Base-by-base conservation (phyloP, 2,888 invertebrate species). In the Drosophila infuscata region DNA sequence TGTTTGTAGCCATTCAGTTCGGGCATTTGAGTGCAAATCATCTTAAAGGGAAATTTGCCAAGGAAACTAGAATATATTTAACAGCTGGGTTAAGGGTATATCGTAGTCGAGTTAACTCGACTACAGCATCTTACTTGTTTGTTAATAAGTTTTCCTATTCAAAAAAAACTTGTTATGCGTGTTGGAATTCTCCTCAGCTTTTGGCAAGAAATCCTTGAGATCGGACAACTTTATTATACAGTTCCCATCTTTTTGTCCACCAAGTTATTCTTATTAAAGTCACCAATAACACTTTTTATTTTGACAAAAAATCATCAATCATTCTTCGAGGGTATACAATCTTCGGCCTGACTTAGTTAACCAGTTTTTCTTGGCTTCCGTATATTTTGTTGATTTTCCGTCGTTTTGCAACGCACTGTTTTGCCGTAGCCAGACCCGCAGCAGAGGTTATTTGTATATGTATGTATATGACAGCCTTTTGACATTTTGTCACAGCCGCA, bases 401-500 rank as follows among this genome's bases (percentile, higher is more conserved):
- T 63, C 76, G 62, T 71, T 79, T 74, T 75, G 65, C 68, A 65
- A 73, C 78, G 73, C 81, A 67, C 74, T 71, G 68, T 71, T 74
- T 60, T 71, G 62, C 76, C 59, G 5, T 32, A n/a, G 15, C 12
- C 30, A 20, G 35, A 32, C n/a, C 29, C n/a, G 36, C 17, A 32
- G 17, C 30, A 29, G 35, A 59, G 41, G 54, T 25, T 54, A 46
- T 36, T 5, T 54, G 7, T 25, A 11, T 80, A 61, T 80, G 69
- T 68, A 60, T 73, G 69, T 81, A 62, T 73, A 68, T 76, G 69
- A 57, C 72, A 79, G 71, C 71, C 77, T 76, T 85, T 85, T 86
- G 82, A 80, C 85, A 86, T 84, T 84, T 74, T 62, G 88, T 63
- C 70, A 70, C 67, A 70, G 85, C 80, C 80, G 58, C 71, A 68